Percentiles rank a stretch among this genome's conserved stretches.
Evolutionary conservation across 2,797 vertebrate genomes (phyloP).

Genomic region (Pseudomugil tenellus): DNA sequence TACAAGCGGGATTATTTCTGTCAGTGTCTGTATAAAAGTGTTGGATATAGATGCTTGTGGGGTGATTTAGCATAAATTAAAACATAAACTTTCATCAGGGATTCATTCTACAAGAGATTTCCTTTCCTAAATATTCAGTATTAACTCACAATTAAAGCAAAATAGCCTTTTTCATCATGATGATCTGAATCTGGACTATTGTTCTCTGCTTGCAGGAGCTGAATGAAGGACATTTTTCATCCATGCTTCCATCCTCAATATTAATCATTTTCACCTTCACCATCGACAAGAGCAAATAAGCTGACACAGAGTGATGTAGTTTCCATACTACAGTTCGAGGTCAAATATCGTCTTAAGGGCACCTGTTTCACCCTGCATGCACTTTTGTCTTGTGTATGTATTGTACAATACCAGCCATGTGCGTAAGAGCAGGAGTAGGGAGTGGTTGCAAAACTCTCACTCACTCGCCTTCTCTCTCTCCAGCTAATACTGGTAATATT

Average conservation of each 20-base stretch:
- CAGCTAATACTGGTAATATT: constrained; percentile 2
- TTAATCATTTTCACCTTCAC: constrained; percentile 2
- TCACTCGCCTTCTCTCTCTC: neutral
- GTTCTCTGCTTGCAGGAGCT: no score
- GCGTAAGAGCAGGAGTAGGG: constrained; percentile 18
- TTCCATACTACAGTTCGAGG: neutral
- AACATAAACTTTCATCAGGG: constrained; percentile 20
- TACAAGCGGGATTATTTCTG: constrained; percentile 16
- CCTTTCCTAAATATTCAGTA: constrained; percentile 16
- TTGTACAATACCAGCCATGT: constrained; percentile 32
- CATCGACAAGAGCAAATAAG: constrained; percentile 19
- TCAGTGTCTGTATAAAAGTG: no score
- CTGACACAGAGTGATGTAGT: neutral
- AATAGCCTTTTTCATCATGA: neutral
- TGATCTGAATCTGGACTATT: no score
- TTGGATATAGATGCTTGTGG: constrained; percentile 6
- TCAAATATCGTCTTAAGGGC: neutral
- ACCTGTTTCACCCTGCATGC: constrained; percentile 10
- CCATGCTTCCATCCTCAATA: neutral
- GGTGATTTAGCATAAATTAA: constrained; percentile 21
- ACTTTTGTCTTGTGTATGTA: neutral
- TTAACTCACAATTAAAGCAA: constrained; percentile 8
- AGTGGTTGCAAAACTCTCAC: constrained; percentile 1
- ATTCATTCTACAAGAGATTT: constrained; percentile 33
- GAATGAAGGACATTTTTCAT: no score